Evolutionary conservation across 2,888 invertebrate genomes (phyloP), one percentile per base, ranked within the genome.

Genomic region (Tipula lateralis): DNA sequence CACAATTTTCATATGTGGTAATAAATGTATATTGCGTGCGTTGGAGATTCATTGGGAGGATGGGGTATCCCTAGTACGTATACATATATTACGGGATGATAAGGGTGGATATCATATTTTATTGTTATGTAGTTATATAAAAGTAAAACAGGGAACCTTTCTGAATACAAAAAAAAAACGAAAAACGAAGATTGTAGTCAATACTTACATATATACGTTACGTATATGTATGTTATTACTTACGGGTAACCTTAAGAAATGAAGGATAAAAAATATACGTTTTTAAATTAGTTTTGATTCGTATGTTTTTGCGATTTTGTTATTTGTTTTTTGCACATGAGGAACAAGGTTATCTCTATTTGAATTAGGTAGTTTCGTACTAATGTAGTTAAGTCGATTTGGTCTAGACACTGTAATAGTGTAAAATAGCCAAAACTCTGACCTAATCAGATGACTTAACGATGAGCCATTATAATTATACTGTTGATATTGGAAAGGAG

Each of bases 141-240:
- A 66, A 66, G 66, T 66, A 24, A 66, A 66, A 66, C 24, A 66
- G 66, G 66, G 66, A 66, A 66, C 66, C 66, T 66, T 66, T 66
- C 24, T 66, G 66, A n/a, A n/a, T 66, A 66, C 66, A 66, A 66
- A n/a, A n/a, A n/a, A n/a, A n/a, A n/a, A n/a, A n/a, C n/a, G n/a
- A n/a, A n/a, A 66, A 66, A 66, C 66, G 66, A 66, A 66, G 66
- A 66, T 66, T 66, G 66, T 66, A 66, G 66, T 66, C 66, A 66
- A 66, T 66, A 66, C 66, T 66, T 66, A 19, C 66, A 24, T 66
- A 66, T 24, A 66, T 24, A n/a, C 9, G 0, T 4, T 6, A 6
- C 2, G n/a, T 44, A 44, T 44, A 44, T 44, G 16, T 3, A 44
- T 44, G 44, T 44, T 44, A 44, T 44, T 44, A 44, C 44, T 44